Conservation (phyloP, 2,113 vertebrate species). For the human (Homo sapiens) region DNA sequence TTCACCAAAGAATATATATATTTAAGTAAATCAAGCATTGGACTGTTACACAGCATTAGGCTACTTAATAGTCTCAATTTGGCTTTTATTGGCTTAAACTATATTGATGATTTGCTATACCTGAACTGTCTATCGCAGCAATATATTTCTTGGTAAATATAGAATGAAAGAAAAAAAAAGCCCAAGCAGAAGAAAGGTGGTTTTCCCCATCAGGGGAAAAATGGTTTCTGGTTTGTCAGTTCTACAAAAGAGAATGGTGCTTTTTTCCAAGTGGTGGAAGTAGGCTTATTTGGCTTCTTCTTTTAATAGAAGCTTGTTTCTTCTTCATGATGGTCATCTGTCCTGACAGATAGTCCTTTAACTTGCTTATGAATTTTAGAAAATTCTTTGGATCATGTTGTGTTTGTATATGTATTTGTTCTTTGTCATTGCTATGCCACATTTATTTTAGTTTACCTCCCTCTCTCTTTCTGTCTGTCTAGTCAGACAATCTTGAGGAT, state of each 20-base stretch:
- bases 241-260: not conserved
- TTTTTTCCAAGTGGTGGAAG: slow-evolving; percentile 4
- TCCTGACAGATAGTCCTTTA: not conserved
- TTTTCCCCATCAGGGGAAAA: not conserved
- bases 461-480: not conserved
- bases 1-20: not conserved
- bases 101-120: not conserved
- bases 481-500: not conserved
- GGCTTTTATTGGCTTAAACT: not conserved
- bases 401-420: not conserved
- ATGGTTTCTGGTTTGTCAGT: not conserved
- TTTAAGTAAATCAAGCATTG: not conserved
- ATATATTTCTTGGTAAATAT: not conserved
- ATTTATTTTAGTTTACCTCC: not conserved
- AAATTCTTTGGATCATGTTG: not conserved
- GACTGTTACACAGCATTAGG: not conserved
- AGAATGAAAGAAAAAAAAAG: not conserved
- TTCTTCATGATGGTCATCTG: not conserved
- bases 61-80: not conserved
- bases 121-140: not conserved
- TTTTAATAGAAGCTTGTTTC: not conserved
- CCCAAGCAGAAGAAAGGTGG: not conserved
- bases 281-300: not conserved
- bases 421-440: not conserved
- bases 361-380: not conserved